phyloP scores from a whole-genome alignment of 1,140 invertebrate genomes.

The Drosophila orosa region DNA sequence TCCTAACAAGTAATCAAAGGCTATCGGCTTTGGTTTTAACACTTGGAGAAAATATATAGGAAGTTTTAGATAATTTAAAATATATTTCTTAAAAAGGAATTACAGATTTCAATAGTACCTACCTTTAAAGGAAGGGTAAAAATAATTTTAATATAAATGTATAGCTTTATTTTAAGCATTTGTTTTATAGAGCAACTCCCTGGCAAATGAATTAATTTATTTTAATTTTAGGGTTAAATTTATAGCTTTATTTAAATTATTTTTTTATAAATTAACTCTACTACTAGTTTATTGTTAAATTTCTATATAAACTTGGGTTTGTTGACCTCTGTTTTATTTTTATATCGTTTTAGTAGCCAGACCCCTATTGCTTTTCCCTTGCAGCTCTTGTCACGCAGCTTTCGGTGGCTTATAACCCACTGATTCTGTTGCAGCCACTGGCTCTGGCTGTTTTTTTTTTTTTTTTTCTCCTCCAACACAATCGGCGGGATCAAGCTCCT shows the following conservation, averaged over 20 bases:
- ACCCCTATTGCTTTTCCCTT: constrained; percentile 8
- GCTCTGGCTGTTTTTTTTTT: constrained; percentile 9
- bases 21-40: not conserved
- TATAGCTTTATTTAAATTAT: too few species aligned
- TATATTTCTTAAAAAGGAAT: not conserved
- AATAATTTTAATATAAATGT: not conserved
- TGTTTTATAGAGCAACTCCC: too few species aligned
- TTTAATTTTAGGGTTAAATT: too few species aligned
- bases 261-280: too few species aligned
- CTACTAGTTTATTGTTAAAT: not conserved
- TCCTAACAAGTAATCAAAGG: constrained; percentile 25
- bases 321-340: not conserved
- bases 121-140: too few species aligned
- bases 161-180: too few species aligned
- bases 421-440: constrained; percentile 23
- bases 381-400: constrained; percentile 37
- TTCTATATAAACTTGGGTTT: not conserved
- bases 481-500: constrained; percentile 37
- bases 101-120: not conserved
- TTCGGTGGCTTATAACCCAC: constrained; percentile 47
- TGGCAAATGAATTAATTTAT: too few species aligned
- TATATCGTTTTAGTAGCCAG: not conserved
- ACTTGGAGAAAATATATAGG: not conserved
- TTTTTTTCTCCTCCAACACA: constrained; percentile 6
- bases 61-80: not conserved